These are phyloP conservation scores for Acrossocheilus wenchowensis DNA, from an alignment of 2,797 vertebrate genomes.

Conservation along the genomic window DNA sequence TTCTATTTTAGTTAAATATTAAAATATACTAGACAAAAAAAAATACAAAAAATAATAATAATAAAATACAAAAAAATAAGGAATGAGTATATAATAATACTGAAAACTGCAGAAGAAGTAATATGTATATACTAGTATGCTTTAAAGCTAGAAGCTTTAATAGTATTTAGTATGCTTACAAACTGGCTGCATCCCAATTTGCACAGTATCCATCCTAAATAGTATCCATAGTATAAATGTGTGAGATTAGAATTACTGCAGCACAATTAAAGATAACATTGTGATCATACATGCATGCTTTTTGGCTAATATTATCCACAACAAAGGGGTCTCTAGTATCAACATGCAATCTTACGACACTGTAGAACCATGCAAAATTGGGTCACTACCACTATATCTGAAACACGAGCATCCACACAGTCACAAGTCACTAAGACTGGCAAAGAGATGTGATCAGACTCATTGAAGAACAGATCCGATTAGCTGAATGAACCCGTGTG, in stretches of 20 bases:
- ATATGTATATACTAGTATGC: neutral
- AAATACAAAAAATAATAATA: no score
- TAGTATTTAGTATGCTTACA: no score
- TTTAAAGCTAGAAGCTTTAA: no score
- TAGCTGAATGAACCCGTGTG: conserved; percentile 27
- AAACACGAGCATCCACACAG: neutral
- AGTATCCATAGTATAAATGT: neutral
- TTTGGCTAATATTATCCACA: neutral
- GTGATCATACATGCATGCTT: neutral
- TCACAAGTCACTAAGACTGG: neutral
- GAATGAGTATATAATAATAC: neutral
- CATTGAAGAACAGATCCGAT: conserved; percentile 9
- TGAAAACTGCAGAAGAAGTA: neutral
- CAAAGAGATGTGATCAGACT: conserved; percentile 21
- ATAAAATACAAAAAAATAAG: no score
- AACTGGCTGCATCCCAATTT: no score
- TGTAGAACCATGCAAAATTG: neutral
- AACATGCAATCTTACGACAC: neutral
- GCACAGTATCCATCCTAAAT: neutral
- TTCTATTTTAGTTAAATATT: no score
- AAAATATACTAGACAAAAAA: no score
- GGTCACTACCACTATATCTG: neutral
- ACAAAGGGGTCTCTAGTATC: neutral
- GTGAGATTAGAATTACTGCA: neutral
- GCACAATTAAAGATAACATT: neutral